phyloP scores from a whole-genome alignment of 2,888 invertebrate species.

The Liopterus haemorrhoidalis region DNA sequence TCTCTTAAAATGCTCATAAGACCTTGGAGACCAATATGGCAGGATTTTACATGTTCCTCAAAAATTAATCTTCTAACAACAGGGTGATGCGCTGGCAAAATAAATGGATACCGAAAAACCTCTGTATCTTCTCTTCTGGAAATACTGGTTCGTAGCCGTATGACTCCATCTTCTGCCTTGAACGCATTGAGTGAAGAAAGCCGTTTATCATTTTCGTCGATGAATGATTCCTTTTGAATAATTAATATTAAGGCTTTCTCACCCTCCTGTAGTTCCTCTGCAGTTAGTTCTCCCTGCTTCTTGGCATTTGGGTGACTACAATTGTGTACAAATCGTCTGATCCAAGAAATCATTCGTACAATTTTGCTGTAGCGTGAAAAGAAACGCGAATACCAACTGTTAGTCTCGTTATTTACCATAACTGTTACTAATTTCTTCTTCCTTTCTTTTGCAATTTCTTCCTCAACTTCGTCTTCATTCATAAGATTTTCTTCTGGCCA shows the following conservation, averaged over 20 bases:
- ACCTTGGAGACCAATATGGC: slow-evolving; percentile 24
- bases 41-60: slow-evolving; percentile 15
- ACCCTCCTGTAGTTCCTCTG: slow-evolving; percentile 12
- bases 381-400: too few relatives aligned
- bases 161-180: slow-evolving; percentile 24
- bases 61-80: slow-evolving; percentile 28
- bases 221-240: slow-evolving; percentile 19
- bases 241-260: slow-evolving; percentile 19
- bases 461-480: too few relatives aligned
- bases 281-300: slow-evolving; percentile 2
- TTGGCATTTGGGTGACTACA: not conserved
- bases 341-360: slow-evolving; percentile 30
- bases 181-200: slow-evolving; percentile 18
- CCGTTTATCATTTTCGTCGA: slow-evolving; percentile 11
- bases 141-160: slow-evolving; percentile 28
- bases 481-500: too few relatives aligned
- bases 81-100: slow-evolving; percentile 32
- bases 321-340: slow-evolving; percentile 16
- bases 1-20: slow-evolving; percentile 25
- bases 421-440: too few relatives aligned
- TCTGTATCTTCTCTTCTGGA: slow-evolving; percentile 24
- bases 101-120: slow-evolving; percentile 32
- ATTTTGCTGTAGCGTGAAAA: slow-evolving; percentile 30
- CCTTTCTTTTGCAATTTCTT: too few relatives aligned
- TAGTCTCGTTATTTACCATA: too few relatives aligned